Evolutionary conservation across 1,140 invertebrate genomes (phyloP).

Genomic region (Lerema accius): DNA sequence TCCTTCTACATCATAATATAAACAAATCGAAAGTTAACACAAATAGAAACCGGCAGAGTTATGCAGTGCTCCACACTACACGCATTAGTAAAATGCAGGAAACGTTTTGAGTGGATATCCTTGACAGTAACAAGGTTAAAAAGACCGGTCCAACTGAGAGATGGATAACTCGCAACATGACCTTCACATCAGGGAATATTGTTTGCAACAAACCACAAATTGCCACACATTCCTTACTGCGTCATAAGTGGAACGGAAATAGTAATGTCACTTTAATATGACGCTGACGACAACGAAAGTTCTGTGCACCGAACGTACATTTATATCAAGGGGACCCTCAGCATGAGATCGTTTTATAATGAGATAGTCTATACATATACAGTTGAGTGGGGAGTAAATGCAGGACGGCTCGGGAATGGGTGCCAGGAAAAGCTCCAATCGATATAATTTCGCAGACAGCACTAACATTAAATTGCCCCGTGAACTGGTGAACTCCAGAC

Average conservation of each 20-base stretch:
- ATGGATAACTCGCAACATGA: slow-evolving; percentile 14
- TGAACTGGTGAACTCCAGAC: neutral
- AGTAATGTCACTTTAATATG: slow-evolving; percentile 19
- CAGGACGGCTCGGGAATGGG: slow-evolving; percentile 56
- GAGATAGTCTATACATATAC: slow-evolving; percentile 13
- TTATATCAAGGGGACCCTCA: neutral
- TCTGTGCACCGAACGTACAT: neutral
- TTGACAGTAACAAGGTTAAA: slow-evolving; percentile 71
- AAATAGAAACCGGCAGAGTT: slow-evolving; percentile 33
- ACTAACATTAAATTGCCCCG: slow-evolving; percentile 6
- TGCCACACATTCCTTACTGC: slow-evolving; percentile 15
- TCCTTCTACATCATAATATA: neutral
- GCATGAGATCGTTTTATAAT: slow-evolving; percentile 17
- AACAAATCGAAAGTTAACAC: slow-evolving; percentile 30
- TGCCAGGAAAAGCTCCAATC: slow-evolving; percentile 59
- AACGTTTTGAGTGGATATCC: slow-evolving; percentile 64
- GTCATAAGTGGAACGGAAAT: slow-evolving; percentile 17
- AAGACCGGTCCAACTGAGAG: slow-evolving; percentile 38
- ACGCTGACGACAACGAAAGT: slow-evolving; percentile 7
- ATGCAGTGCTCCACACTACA: slow-evolving; percentile 19
- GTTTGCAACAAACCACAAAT: slow-evolving; percentile 10
- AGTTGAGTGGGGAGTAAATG: slow-evolving; percentile 40
- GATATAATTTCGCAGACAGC: slow-evolving; percentile 53
- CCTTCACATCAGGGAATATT: slow-evolving; percentile 29
- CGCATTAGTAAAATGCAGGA: slow-evolving; percentile 49